These are phyloP conservation scores for Phoeniculus purpureus DNA, from an alignment of 2,797 vertebrate species.

Conservation along the genomic window DNA sequence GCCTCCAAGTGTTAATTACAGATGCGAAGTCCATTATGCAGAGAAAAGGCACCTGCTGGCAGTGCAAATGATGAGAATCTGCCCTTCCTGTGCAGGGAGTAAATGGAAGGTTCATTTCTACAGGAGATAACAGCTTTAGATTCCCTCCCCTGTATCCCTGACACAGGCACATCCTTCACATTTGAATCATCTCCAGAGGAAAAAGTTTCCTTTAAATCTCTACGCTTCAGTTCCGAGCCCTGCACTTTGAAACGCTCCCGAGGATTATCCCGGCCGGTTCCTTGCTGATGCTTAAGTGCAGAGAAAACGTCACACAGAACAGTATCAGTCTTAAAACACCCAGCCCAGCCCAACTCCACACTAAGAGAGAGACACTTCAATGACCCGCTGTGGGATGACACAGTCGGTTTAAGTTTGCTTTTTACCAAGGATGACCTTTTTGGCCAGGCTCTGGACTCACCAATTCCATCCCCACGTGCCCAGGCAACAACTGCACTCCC, in stretches of 20 bases:
- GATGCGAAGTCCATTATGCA: slow-evolving; percentile 91
- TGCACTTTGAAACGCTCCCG: slow-evolving; percentile 62
- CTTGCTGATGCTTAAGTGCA: slow-evolving; percentile 28
- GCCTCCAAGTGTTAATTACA: slow-evolving; percentile 95
- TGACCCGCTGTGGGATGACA: not conserved
- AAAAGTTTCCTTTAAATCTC: slow-evolving; percentile 78
- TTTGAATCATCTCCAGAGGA: slow-evolving; percentile 83
- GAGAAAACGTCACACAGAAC: not conserved
- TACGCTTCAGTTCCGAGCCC: slow-evolving; percentile 75
- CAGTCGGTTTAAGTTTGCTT: not conserved
- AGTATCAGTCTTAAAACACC: not conserved
- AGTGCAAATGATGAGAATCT: slow-evolving; percentile 89
- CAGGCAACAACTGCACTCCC: not conserved
- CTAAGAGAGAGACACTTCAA: not conserved
- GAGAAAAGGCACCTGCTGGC: slow-evolving; percentile 93
- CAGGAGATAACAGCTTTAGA: slow-evolving; percentile 85
- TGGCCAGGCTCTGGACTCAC: not conserved
- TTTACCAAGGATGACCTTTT: not conserved
- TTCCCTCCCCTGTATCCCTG: slow-evolving; percentile 77
- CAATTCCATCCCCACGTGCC: not conserved
- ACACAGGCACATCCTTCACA: slow-evolving; percentile 83
- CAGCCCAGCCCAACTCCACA: not conserved
- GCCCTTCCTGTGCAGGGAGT: slow-evolving; percentile 80
- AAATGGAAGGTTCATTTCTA: slow-evolving; percentile 82
- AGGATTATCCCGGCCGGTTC: slow-evolving; percentile 50